These are phyloP conservation scores for Percopsis transmontana DNA, from an alignment of 2,113 vertebrate species.

Conservation along the genomic window DNA sequence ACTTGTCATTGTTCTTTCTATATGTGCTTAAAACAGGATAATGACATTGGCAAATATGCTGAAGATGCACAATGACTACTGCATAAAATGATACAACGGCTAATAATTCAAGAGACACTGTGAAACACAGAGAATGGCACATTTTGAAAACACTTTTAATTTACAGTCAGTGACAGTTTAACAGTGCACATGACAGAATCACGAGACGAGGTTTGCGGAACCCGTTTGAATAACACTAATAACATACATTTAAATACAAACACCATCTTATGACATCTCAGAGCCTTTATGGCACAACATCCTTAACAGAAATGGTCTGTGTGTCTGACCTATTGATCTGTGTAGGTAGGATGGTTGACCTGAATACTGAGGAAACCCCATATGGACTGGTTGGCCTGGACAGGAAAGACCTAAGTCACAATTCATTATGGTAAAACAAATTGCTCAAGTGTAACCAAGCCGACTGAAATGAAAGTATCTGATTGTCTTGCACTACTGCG, in stretches of 20 bases:
- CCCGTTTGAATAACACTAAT: slow-evolving; percentile 53
- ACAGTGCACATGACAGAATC: slow-evolving; percentile 67
- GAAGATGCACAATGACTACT: too few relatives aligned
- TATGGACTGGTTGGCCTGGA: slow-evolving; percentile 58
- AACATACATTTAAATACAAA: slow-evolving; percentile 51
- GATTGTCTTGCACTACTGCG: slow-evolving; percentile 69
- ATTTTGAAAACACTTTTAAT: slow-evolving; percentile 70
- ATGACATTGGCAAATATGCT: too few relatives aligned
- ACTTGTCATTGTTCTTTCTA: too few relatives aligned
- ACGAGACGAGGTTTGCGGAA: slow-evolving; percentile 63
- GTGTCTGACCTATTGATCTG: slow-evolving; percentile 42
- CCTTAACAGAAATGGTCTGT: slow-evolving; percentile 17
- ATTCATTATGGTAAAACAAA: slow-evolving; percentile 53
- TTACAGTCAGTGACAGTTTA: slow-evolving; percentile 67
- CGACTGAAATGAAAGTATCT: slow-evolving; percentile 28
- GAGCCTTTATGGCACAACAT: slow-evolving; percentile 26
- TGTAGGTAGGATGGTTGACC: slow-evolving; percentile 55
- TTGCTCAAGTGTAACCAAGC: slow-evolving; percentile 47
- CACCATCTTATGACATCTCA: slow-evolving; percentile 46
- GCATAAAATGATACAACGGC: too few relatives aligned
- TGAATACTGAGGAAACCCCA: slow-evolving; percentile 64
- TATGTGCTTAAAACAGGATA: too few relatives aligned
- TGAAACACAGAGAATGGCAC: not conserved
- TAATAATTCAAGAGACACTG: too few relatives aligned
- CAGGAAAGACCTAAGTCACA: slow-evolving; percentile 46